Percentiles rank a stretch among this genome's conserved stretches.
Conservation (phyloP, 1,140 invertebrate genomes). For the Chelonus insularis region DNA sequence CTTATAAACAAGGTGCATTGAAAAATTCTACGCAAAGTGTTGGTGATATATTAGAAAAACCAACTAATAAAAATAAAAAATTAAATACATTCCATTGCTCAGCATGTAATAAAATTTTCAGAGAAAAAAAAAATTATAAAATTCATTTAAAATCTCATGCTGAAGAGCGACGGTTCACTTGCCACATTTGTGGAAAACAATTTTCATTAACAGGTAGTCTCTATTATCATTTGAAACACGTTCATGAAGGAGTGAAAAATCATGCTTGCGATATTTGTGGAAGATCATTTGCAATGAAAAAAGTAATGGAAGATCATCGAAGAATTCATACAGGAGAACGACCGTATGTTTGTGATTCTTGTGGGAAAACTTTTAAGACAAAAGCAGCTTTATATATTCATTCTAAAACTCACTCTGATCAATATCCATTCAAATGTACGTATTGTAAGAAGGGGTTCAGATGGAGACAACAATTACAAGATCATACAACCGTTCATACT, state of each 20-base stretch:
- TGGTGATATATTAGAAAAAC: no score
- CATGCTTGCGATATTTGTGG: slow-evolving; percentile 53
- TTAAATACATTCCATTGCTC: no score
- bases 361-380: slow-evolving; percentile 62
- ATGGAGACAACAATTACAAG: slow-evolving; percentile 57
- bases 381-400: slow-evolving; percentile 63
- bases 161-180: slow-evolving; percentile 35
- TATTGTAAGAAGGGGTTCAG: slow-evolving; percentile 59
- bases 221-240: slow-evolving; percentile 41
- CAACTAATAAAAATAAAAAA: no score
- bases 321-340: slow-evolving; percentile 68
- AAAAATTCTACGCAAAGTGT: no score
- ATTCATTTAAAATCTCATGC: slow-evolving; percentile 33
- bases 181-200: slow-evolving; percentile 40
- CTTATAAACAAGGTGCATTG: no score
- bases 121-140: not conserved
- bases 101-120: no score
- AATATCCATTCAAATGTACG: slow-evolving; percentile 56
- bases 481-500: slow-evolving; percentile 59
- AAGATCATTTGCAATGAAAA: slow-evolving; percentile 59
- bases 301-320: slow-evolving; percentile 66
- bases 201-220: slow-evolving; percentile 41
- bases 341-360: slow-evolving; percentile 68
- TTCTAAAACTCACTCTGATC: slow-evolving; percentile 57
- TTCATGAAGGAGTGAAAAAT: slow-evolving; percentile 49